Percentiles rank a stretch among this genome's conserved stretches.
Evolutionary conservation across 2,113 vertebrate species (phyloP).

Genomic region (Takifugu bimaculatus): DNA sequence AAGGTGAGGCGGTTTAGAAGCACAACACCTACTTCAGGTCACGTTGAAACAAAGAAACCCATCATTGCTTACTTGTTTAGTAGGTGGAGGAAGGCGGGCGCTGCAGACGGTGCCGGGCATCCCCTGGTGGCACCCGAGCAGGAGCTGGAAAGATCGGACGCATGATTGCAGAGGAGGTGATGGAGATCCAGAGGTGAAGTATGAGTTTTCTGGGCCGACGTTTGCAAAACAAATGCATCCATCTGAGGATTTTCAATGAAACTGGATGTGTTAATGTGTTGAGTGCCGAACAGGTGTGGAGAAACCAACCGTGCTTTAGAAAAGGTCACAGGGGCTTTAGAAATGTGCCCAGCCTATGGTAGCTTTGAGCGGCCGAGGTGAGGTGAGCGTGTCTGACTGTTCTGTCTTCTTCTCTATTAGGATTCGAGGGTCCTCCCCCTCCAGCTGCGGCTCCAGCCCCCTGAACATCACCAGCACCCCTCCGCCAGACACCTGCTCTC

Average conservation of each 20-base stretch:
- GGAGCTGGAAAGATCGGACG: conserved; percentile 97
- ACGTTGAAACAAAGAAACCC: no score
- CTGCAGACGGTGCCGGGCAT: conserved; percentile 93
- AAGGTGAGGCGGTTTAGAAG: conserved; percentile 61
- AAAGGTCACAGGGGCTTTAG: no score
- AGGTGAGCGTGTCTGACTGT: neutral
- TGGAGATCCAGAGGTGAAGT: conserved; percentile 95
- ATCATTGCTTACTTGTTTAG: conserved; percentile 1
- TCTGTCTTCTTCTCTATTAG: conserved; percentile 54
- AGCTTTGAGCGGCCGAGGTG: no score
- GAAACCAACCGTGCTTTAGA: no score
- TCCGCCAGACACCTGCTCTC: conserved; percentile 90
- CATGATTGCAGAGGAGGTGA: conserved; percentile 98
- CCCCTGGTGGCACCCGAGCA: conserved; percentile 91
- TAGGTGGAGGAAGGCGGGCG: conserved; percentile 86
- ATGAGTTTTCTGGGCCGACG: no score
- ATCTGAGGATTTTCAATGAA: no score
- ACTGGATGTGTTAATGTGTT: no score
- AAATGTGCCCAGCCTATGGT: no score
- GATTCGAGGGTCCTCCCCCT: conserved; percentile 95
- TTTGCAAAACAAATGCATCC: no score
- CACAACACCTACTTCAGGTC: neutral
- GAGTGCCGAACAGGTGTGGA: no score
- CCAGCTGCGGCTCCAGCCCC: conserved; percentile 96
- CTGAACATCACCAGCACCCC: conserved; percentile 96